phyloP scores from a whole-genome alignment of 2,888 invertebrate genomes.

The Tetropium fuscum region DNA sequence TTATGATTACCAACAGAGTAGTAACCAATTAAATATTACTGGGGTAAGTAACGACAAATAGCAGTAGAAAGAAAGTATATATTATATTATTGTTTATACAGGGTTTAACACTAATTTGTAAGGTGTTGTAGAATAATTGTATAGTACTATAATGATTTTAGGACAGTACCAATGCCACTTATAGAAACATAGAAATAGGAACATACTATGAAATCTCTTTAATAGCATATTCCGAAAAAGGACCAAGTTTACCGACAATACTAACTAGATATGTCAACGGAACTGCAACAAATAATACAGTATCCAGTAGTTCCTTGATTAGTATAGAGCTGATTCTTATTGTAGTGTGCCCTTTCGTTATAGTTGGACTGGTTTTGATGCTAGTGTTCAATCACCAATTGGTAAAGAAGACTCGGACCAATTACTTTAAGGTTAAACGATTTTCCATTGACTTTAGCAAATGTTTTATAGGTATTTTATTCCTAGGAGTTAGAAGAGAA shows the following conservation, averaged over 20 bases:
- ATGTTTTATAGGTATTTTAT: conserved; percentile 17
- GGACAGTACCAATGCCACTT: conserved; percentile 55
- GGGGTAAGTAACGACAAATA: conserved; percentile 57
- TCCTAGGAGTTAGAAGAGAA: conserved; percentile 6
- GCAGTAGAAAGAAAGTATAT: neutral
- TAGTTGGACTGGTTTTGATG: conserved; percentile 25
- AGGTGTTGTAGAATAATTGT: too few relatives aligned
- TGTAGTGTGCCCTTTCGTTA: conserved; percentile 33
- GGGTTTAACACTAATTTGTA: too few relatives aligned
- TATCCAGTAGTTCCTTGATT: conserved; percentile 15
- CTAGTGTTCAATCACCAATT: conserved; percentile 41
- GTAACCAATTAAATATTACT: conserved; percentile 49
- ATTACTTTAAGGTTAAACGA: conserved; percentile 61
- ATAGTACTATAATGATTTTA: too few relatives aligned
- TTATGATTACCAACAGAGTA: conserved; percentile 48
- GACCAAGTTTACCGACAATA: conserved; percentile 48
- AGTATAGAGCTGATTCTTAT: conserved; percentile 29
- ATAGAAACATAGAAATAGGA: conserved; percentile 52
- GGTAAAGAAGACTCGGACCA: conserved; percentile 59
- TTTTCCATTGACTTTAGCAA: conserved; percentile 20
- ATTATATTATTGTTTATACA: too few relatives aligned
- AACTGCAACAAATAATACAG: conserved; percentile 27
- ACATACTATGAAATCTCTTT: conserved; percentile 52
- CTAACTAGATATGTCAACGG: conserved; percentile 34
- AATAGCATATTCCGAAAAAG: conserved; percentile 54